Evolutionary conservation across 2,888 invertebrate species (phyloP).

Genomic region (Anaspis maculata): DNA sequence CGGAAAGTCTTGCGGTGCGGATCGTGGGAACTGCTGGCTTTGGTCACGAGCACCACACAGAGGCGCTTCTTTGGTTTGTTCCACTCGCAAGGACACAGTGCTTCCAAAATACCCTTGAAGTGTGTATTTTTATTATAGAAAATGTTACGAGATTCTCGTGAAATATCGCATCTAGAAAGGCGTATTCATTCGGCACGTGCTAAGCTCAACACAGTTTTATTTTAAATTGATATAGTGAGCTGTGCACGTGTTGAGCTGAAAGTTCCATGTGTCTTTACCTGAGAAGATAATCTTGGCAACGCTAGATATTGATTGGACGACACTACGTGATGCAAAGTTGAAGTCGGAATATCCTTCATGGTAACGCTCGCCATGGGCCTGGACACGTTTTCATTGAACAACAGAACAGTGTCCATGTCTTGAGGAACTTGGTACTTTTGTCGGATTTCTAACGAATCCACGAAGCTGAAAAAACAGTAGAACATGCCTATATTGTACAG

Average conservation of each 20-base stretch:
- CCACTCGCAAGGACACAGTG: slow-evolving; percentile 85
- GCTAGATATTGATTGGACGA: slow-evolving; percentile 82
- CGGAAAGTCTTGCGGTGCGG: slow-evolving; percentile 60
- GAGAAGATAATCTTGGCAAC: slow-evolving; percentile 86
- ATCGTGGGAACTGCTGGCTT: slow-evolving; percentile 51
- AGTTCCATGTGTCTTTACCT: too few species aligned
- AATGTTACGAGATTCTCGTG: too few species aligned
- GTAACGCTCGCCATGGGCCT: slow-evolving; percentile 79
- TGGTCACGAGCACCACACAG: slow-evolving; percentile 73
- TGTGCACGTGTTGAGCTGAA: too few species aligned
- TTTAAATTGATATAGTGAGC: too few species aligned
- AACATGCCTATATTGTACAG: too few species aligned
- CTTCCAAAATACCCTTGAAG: slow-evolving; percentile 60
- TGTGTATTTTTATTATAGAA: slow-evolving; percentile 2
- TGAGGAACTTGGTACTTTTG: slow-evolving; percentile 63
- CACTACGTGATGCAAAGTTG: slow-evolving; percentile 80
- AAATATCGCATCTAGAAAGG: too few species aligned
- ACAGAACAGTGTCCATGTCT: slow-evolving; percentile 69
- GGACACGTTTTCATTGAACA: slow-evolving; percentile 80
- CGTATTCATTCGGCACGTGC: too few species aligned
- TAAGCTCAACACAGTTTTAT: too few species aligned
- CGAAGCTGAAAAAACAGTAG: slow-evolving; percentile 64
- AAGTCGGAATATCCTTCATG: slow-evolving; percentile 83
- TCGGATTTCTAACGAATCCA: slow-evolving; percentile 57
- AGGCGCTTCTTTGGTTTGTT: slow-evolving; percentile 64